Evolutionary conservation across 2,113 vertebrate genomes (phyloP).

Genomic region (Ramphastos sulfuratus): DNA sequence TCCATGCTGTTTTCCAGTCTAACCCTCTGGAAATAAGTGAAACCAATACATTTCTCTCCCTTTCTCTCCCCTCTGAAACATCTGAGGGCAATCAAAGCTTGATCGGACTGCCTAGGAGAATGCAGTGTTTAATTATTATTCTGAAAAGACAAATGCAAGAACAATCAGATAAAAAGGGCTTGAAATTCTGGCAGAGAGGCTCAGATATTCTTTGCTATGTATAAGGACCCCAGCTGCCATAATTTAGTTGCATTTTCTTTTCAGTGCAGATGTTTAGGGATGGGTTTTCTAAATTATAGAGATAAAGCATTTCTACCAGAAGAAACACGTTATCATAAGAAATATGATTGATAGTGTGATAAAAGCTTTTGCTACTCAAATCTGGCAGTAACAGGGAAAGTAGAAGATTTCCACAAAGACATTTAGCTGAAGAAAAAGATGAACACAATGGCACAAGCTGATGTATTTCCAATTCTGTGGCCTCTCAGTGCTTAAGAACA

Average conservation of each 20-base stretch:
- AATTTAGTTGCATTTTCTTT: conserved; percentile 25
- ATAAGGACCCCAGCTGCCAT: conserved; percentile 16
- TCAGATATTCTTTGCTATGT: neutral
- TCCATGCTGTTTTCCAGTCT: neutral
- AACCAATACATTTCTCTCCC: neutral
- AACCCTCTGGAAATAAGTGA: neutral
- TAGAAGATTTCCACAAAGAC: neutral
- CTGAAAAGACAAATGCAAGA: conserved; percentile 17
- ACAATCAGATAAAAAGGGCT: neutral
- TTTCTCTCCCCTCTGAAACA: neutral
- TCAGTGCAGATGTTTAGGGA: conserved; percentile 7
- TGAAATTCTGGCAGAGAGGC: neutral
- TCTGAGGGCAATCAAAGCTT: neutral
- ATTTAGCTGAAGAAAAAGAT: neutral
- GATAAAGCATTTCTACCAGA: neutral
- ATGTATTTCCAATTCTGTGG: neutral
- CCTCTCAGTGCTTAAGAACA: neutral
- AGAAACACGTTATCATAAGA: neutral
- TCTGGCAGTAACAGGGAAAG: neutral
- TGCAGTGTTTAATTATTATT: neutral
- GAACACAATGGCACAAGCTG: neutral
- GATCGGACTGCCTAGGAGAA: neutral
- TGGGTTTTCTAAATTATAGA: neutral
- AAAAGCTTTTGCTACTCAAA: neutral
- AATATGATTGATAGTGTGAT: neutral